Evolutionary conservation across 2,888 invertebrate genomes (phyloP).

Genomic region (Marasmarcha lunaedactyla): DNA sequence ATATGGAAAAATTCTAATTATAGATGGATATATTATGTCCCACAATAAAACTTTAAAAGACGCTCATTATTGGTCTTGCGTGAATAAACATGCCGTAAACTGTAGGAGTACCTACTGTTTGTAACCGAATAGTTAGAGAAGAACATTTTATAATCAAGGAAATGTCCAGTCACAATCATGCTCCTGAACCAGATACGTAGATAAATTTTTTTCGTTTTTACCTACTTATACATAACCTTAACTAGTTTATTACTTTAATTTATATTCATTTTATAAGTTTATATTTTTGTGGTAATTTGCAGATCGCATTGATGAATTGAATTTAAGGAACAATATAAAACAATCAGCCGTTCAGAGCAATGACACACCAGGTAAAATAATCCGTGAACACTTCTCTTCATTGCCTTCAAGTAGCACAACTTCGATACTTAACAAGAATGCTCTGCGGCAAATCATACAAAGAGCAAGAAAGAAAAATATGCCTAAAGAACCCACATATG

Average conservation of each 20-base stretch:
- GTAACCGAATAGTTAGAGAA: conserved; percentile 3
- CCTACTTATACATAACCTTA: too few relatives aligned
- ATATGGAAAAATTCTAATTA: conserved; percentile 4
- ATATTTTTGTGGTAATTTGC: too few relatives aligned
- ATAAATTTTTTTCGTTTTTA: too few relatives aligned
- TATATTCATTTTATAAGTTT: too few relatives aligned
- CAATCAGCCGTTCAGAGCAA: background rate
- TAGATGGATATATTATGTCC: conserved; percentile 4
- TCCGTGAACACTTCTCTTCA: background rate
- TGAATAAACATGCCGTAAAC: too few relatives aligned
- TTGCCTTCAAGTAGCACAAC: conserved; percentile 1
- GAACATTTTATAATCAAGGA: conserved; percentile 4
- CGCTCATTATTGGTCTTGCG: too few relatives aligned
- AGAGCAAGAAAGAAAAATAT: conserved; percentile 2
- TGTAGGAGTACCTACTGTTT: conserved; percentile 3
- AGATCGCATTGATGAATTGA: background rate
- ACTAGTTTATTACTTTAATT: too few relatives aligned
- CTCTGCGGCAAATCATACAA: conserved; percentile 6
- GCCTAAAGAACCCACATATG: conserved; percentile 3
- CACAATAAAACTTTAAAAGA: conserved; percentile 3
- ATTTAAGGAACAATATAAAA: background rate
- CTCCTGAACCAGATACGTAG: conserved; percentile 8
- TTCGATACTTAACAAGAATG: conserved; percentile 5
- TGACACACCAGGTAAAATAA: background rate
- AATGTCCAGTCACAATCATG: conserved; percentile 7